These are phyloP conservation scores for Gortyna flavago DNA, from an alignment of 2,888 invertebrate genomes.

Conservation along the genomic window DNA sequence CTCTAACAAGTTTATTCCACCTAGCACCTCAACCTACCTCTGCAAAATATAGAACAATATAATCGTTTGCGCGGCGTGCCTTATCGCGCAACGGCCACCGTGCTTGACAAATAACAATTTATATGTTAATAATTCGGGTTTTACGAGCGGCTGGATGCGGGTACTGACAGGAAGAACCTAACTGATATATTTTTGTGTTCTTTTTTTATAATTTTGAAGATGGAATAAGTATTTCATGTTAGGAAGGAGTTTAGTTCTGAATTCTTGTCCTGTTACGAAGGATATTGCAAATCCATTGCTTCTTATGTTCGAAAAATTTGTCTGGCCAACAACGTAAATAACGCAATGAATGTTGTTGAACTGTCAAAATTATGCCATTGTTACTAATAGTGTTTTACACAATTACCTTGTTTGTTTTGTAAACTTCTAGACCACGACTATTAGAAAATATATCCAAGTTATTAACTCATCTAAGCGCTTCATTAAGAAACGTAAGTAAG, in stretches of 20 bases:
- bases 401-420: background rate
- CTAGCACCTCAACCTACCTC: conserved; percentile 44
- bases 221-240: conserved; percentile 8
- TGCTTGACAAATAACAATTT: conserved; percentile 77
- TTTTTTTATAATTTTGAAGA: conserved; percentile 42
- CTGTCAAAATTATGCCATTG: too few species aligned
- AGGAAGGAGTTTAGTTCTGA: too few species aligned
- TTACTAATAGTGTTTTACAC: too few species aligned
- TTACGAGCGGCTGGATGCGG: conserved; percentile 62
- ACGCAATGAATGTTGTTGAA: too few species aligned
- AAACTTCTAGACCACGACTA: background rate
- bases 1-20: conserved; percentile 58
- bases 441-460: background rate
- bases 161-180: conserved; percentile 60
- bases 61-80: conserved; percentile 71
- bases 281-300: too few species aligned
- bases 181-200: conserved; percentile 34
- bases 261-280: too few species aligned
- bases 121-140: conserved; percentile 78
- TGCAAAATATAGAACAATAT: conserved; percentile 54
- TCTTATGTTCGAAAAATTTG: too few species aligned
- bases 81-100: conserved; percentile 60
- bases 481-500: conserved; percentile 18
- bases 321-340: too few species aligned
- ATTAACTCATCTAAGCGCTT: conserved; percentile 28